Conservation (phyloP, 2,797 vertebrate genomes). For the Thaleichthys pacificus region DNA sequence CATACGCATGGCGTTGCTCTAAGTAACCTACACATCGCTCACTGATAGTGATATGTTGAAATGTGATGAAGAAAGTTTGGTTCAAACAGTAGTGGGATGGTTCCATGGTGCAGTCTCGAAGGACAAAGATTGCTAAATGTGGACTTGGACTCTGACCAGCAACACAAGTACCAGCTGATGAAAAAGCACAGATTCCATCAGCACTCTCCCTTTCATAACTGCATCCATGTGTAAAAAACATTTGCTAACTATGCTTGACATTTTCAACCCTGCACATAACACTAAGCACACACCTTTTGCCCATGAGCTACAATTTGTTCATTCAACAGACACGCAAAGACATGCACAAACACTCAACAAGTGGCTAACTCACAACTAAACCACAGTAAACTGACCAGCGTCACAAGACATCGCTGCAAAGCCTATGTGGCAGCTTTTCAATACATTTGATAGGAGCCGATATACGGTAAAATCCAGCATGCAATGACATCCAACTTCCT, state of each 20-base stretch:
- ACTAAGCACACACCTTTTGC: slow-evolving; percentile 58
- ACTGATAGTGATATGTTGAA: slow-evolving; percentile 61
- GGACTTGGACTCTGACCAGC: slow-evolving; percentile 62
- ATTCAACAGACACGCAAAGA: slow-evolving; percentile 32
- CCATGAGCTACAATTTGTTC: slow-evolving; percentile 35
- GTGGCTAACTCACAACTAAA: slow-evolving; percentile 24
- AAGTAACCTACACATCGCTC: slow-evolving; percentile 58
- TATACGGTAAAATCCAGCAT: slow-evolving; percentile 49
- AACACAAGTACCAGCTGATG: slow-evolving; percentile 65
- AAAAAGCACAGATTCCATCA: slow-evolving; percentile 50
- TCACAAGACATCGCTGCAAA: slow-evolving; percentile 6
- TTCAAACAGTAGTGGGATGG: slow-evolving; percentile 47
- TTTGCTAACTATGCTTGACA: slow-evolving; percentile 53
- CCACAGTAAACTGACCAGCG: slow-evolving; percentile 25
- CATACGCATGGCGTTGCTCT: slow-evolving; percentile 60
- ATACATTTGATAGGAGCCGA: slow-evolving; percentile 26
- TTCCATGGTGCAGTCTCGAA: slow-evolving; percentile 44
- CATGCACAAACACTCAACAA: slow-evolving; percentile 16
- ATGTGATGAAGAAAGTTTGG: slow-evolving; percentile 58
- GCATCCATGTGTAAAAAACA: slow-evolving; percentile 56
- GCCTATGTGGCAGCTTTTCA: slow-evolving; percentile 30
- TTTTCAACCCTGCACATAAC: slow-evolving; percentile 57
- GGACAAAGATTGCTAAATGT: slow-evolving; percentile 60
- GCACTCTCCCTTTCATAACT: slow-evolving; percentile 50
- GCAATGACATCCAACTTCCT: slow-evolving; percentile 56